Conservation (phyloP, 2,113 vertebrate genomes). For the Gopherus evgoodei region DNA sequence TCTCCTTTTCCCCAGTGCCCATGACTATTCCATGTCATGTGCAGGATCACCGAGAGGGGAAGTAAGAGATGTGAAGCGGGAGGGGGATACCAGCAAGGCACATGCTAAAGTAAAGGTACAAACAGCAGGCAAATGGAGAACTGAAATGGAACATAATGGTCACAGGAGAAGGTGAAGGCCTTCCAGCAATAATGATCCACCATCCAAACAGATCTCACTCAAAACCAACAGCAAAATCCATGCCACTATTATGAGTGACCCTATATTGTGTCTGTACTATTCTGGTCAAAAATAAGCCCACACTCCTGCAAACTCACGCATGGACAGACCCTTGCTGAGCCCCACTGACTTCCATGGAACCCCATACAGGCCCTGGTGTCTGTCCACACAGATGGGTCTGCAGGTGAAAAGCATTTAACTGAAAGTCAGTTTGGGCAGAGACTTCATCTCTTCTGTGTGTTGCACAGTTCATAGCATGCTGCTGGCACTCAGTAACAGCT, state of each 20-base stretch:
- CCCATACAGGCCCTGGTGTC: background rate
- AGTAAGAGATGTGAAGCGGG: background rate
- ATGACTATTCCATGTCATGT: background rate
- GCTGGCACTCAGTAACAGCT: background rate
- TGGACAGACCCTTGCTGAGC: background rate
- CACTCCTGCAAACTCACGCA: background rate
- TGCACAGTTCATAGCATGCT: background rate
- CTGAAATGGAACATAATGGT: background rate
- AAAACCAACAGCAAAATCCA: background rate
- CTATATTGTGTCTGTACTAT: background rate
- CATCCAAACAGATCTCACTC: background rate
- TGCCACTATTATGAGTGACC: background rate
- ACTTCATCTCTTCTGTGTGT: accelerated
- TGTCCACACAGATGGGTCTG: background rate
- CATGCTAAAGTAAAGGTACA: background rate
- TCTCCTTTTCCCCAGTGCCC: background rate
- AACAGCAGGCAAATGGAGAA: background rate
- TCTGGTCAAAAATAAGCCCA: background rate
- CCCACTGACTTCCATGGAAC: background rate
- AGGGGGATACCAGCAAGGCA: background rate
- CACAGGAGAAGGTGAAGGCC: background rate
- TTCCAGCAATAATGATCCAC: background rate
- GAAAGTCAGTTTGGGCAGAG: background rate
- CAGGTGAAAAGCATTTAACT: background rate
- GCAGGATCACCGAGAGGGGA: background rate